These are phyloP conservation scores for Sceloporus tristichus DNA, from an alignment of 2,113 vertebrate species.

Conservation along the genomic window DNA sequence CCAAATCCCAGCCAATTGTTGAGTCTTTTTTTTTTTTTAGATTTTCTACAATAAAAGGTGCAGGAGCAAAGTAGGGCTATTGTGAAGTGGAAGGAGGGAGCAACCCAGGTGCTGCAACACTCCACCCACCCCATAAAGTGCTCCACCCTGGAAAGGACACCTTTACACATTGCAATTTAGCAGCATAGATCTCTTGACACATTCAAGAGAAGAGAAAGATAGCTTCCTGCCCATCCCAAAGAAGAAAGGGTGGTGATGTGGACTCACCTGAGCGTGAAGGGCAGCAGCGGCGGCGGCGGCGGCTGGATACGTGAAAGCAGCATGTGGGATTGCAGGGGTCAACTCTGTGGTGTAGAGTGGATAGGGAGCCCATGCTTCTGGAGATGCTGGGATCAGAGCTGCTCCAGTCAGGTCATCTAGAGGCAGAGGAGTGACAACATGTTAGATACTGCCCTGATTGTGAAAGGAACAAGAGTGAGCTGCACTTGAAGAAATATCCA, in stretches of 20 bases:
- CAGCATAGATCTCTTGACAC: neutral
- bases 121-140: neutral
- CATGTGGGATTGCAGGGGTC: constrained; percentile 93
- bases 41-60: neutral
- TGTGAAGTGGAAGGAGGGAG: neutral
- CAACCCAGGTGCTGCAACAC: neutral
- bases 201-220: neutral
- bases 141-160: neutral
- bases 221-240: accelerated
- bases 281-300: constrained; percentile 90
- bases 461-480: no score
- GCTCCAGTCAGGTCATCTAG: constrained; percentile 97
- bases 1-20: neutral
- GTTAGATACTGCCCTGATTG: neutral
- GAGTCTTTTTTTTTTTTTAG: neutral
- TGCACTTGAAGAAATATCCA: neutral
- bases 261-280: constrained; percentile 95
- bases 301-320: constrained; percentile 93
- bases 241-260: accelerated
- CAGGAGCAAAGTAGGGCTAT: accelerated
- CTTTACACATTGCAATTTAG: no score
- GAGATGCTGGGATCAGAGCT: constrained; percentile 94
- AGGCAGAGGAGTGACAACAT: constrained; percentile 13
- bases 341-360: constrained; percentile 96
- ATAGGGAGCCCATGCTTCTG: constrained; percentile 96